Evolutionary conservation across 2,113 vertebrate species (phyloP).

Genomic region (Rhea americana): DNA sequence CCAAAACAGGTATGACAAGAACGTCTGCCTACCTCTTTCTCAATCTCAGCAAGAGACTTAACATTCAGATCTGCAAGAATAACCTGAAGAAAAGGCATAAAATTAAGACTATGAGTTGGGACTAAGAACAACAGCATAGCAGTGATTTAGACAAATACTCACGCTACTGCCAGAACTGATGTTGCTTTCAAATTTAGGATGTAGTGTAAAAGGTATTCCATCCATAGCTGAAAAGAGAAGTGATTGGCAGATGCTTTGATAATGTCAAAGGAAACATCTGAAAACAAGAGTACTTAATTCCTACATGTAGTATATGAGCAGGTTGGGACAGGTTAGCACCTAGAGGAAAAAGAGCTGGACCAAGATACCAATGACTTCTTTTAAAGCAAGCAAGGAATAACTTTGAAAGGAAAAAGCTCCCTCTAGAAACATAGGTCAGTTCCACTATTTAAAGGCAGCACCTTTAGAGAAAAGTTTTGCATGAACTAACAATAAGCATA

Average conservation of each 20-base stretch:
- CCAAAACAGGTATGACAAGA: accelerated
- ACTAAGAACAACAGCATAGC: not conserved
- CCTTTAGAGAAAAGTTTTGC: accelerated
- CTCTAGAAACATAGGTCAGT: accelerated
- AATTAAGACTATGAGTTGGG: accelerated
- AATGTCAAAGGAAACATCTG: accelerated
- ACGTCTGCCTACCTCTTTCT: constrained; percentile 80
- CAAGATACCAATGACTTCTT: accelerated
- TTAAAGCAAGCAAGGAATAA: not conserved
- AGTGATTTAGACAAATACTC: not conserved
- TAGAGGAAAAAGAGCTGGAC: not conserved
- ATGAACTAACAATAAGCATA: accelerated
- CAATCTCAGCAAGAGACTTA: constrained; percentile 88
- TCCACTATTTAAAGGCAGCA: not conserved
- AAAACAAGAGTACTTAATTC: accelerated
- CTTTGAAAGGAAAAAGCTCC: not conserved
- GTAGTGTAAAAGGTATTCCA: constrained; percentile 86
- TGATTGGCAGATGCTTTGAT: not conserved
- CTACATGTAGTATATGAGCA: accelerated
- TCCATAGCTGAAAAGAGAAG: constrained; percentile 81
- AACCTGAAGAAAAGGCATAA: not conserved
- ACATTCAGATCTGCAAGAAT: constrained; percentile 77
- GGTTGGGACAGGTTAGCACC: too few species aligned
- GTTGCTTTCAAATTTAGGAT: constrained; percentile 81
- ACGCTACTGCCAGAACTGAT: constrained; percentile 55